Evolutionary conservation across 53 echinoderm and acorn worm species (phyloP), one percentile per base, ranked within the genome.

Genomic region (Astropecten irregularis): DNA sequence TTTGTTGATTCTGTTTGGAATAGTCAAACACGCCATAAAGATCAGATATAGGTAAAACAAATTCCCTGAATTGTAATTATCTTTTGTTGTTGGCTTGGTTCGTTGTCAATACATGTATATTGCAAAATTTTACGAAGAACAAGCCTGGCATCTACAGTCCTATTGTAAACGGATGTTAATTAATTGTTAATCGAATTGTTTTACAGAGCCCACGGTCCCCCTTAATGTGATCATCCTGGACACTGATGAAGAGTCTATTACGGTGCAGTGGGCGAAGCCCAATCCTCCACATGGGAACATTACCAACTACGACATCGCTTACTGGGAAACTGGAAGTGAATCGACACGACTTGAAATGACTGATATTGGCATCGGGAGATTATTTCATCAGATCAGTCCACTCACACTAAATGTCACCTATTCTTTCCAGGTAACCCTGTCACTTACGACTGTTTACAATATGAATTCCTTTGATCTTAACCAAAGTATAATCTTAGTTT

Each of bases 261-360:
- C 91, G 9, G 49, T 94, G 2, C 51, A 81, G 66, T 94, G 91
- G 94, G 16, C 33, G 40, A 64, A 55, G 13, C 94, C 94, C 1
- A 49, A 82, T 30, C 91, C 85, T 31, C 88, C 91, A 9, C 66
- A 82, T 23, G 91, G 91, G 14, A 61, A 71, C 19, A 91, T 94
- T n/a, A 66, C 40, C 37, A 18, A 38, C 18, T 66, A 66, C 40
- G 31, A 39, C 22, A 38, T 66, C 9, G n/a, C 52, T 11, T 87
- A 84, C 81, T 79, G 79, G 87, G 21, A 34, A 44, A 51, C 60
- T 40, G 46, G 58, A 18, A 44, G 31, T 30, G 56, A 42, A 42
- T 8, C 42, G 40, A 0, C 66, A 23, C 3, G 2, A 34, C 22
- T 0, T 11, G 0, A 37, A 2, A 18, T 16, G 1, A 0, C 0